Conservation (phyloP, 2,888 invertebrate species). For the Hylaea fasciaria region DNA sequence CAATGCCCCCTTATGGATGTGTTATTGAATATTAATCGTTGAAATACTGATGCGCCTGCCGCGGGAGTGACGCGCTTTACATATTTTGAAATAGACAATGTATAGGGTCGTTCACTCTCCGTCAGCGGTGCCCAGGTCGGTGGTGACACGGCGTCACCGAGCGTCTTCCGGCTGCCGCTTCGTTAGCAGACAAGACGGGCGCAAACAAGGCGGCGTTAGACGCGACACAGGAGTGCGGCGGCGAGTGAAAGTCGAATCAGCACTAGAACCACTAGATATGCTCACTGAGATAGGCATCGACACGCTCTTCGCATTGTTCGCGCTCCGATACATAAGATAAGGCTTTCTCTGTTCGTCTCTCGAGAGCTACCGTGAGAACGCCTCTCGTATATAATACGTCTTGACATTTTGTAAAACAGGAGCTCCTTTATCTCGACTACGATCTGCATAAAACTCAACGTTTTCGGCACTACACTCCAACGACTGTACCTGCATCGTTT, state of each 20-base stretch:
- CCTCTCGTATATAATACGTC: constrained; percentile 60
- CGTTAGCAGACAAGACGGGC: constrained; percentile 62
- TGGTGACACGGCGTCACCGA: constrained; percentile 37
- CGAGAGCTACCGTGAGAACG: constrained; percentile 80
- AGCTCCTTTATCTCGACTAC: constrained; percentile 57
- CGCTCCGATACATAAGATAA: constrained; percentile 80
- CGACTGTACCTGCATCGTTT: constrained; percentile 16
- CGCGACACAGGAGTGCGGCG: constrained; percentile 53
- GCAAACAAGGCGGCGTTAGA: constrained; percentile 65
- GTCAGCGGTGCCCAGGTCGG: constrained; percentile 36
- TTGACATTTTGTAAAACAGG: constrained; percentile 70
- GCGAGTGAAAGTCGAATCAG: constrained; percentile 75
- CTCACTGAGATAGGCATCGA: constrained; percentile 75
- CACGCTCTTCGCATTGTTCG: constrained; percentile 81
- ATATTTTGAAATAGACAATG: constrained; percentile 65
- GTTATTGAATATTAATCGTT: constrained; percentile 76
- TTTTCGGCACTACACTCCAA: constrained; percentile 34
- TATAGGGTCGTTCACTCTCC: constrained; percentile 42
- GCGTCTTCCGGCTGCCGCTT: constrained; percentile 50
- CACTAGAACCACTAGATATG: constrained; percentile 70
- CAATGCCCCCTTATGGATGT: constrained; percentile 67
- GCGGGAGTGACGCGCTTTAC: constrained; percentile 59
- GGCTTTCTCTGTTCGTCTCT: constrained; percentile 75
- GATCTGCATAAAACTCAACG: constrained; percentile 54
- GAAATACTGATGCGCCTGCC: constrained; percentile 51